phyloP scores from a whole-genome alignment of 1,140 invertebrate genomes.

The Caenorhabditis elegans region WBcel235 BX284604.4:9822001-9822500 shows the following conservation, averaged over 20 bases:
- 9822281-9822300: slow-evolving; percentile 24
- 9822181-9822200: background rate
- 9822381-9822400: slow-evolving; percentile 7
- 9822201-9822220: background rate
- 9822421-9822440: slow-evolving; percentile 42
- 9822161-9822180: background rate
- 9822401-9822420: slow-evolving; percentile 34
- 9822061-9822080: slow-evolving; percentile 48
- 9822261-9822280: slow-evolving; percentile 6
- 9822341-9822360: slow-evolving; percentile 50
- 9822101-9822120: background rate
- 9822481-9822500: slow-evolving; percentile 23
- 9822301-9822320: slow-evolving; percentile 52
- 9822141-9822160: slow-evolving; percentile 17
- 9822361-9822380: slow-evolving; percentile 15
- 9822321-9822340: slow-evolving; percentile 2
- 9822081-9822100: background rate
- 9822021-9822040: slow-evolving; percentile 60
- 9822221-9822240: background rate
- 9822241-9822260: slow-evolving; percentile 34
- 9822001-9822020: slow-evolving; percentile 60
- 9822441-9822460: slow-evolving; percentile 42
- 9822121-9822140: slow-evolving; percentile 16
- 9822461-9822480: slow-evolving; percentile 37
- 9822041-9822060: slow-evolving; percentile 58